Base-by-base conservation (phyloP, 2,797 vertebrate genomes). In the Pangasius djambal region DNA sequence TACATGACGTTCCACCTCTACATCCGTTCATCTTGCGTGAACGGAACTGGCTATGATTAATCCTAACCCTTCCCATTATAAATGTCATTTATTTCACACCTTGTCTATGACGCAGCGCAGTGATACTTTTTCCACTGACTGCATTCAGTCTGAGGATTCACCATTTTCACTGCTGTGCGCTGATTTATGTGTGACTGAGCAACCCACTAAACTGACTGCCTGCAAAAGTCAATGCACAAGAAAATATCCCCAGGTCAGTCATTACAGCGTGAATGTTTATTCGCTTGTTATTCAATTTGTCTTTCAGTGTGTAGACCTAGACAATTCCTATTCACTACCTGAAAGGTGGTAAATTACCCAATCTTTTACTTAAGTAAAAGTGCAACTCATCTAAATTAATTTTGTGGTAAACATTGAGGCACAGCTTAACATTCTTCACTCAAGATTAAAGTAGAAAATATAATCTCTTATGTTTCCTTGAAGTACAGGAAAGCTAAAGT, bases 121-220 rank as follows among this genome's bases (percentile, higher is more conserved):
- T 20, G 59, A 34, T 79, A 28, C 55, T 48, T 31, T 89, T 86
- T 82, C 69, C 70, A 79, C 85, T 75, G 57, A 65, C 77, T 50
- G 15, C 37, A 55, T 87, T 77, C 13, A 8, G 65, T 72, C 37
- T 59, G 88, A 79, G 83, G 72, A 44, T 74, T 89, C 72, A 67
- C 22, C 15, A 10, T 61, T 61, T 61, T 86, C 50, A 82, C 15
- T 59, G 55, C 34, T 10, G 6, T 25, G 18, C 31, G 74, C n/a
- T 57, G 48, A 63, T 86, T 61, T 69, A 61, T 52, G 75, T 81
- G 15, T 48, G 75, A 69, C 37, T 81, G 52, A 82, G 65, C 18
- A 18, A 72, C 40, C 61, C 25, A 25, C 83, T 52, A 65, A 65
- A 70, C 55, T 52, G 59, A 37, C n/a, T 70, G 8, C 20, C 65